Percentiles rank a stretch among this genome's conserved stretches.
Conservation (phyloP, 2,888 invertebrate species). For the Muschampia plurimacula region DNA sequence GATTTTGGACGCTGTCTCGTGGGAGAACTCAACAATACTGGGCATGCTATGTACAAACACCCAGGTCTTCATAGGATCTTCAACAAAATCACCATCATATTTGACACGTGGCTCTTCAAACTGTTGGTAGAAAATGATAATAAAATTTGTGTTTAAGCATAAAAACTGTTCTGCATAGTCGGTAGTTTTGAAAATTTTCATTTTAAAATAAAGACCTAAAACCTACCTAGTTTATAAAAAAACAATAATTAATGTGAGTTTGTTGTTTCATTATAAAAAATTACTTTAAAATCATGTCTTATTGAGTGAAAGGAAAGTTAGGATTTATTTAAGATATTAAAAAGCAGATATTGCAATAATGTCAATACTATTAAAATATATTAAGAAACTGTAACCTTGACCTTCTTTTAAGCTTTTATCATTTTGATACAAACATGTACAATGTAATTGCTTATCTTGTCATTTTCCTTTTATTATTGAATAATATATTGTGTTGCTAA, state of each 20-base stretch:
- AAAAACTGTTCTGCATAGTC: neutral
- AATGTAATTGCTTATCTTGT: neutral
- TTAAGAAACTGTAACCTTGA: conserved; percentile 2
- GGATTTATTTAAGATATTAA: too few species aligned
- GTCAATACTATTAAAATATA: neutral
- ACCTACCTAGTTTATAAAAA: too few species aligned
- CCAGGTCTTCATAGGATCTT: conserved; percentile 92
- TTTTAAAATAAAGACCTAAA: too few species aligned
- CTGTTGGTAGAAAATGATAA: conserved; percentile 66
- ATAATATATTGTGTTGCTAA: neutral
- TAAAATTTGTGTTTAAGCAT: neutral
- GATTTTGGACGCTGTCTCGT: conserved; percentile 98
- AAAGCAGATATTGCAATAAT: too few species aligned
- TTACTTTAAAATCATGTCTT: neutral
- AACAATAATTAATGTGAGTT: too few species aligned
- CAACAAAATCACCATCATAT: conserved; percentile 89
- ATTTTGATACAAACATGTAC: neutral
- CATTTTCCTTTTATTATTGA: neutral
- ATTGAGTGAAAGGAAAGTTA: neutral
- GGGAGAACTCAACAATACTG: conserved; percentile 97
- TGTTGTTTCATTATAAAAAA: too few species aligned
- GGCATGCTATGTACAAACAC: conserved; percentile 94
- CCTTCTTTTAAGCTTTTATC: neutral
- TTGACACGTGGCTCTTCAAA: conserved; percentile 94
- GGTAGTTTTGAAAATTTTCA: too few species aligned